Base-by-base conservation (phyloP, 1,140 invertebrate species). In the Lepidurus couesii region DNA sequence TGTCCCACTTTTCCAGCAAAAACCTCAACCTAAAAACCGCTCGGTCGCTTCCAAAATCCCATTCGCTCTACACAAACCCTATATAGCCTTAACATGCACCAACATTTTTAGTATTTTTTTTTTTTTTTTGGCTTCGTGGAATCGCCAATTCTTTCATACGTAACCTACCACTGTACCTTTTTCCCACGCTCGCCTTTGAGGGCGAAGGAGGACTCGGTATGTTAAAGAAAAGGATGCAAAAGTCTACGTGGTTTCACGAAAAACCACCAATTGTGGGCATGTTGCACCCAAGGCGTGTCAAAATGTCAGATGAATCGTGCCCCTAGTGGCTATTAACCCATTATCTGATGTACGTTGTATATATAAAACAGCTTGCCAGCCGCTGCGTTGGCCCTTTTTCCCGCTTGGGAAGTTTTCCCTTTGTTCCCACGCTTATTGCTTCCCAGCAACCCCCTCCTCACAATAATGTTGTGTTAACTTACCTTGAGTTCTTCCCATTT, bases 231-330 rank as follows among this genome's bases (percentile, higher is more conserved):
- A 65, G 53, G 53, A 21, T 34, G 53, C 8, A n/a, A 13, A 65
- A 65, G 53, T n/a, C 53, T 65, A 13, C 53, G 13, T 65, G 16
- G 53, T 65, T 65, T 21, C 53, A 65, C 53, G 53, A 21, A 65
- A 65, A 65, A 21, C 53, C 53, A 65, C 53, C 53, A 65, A 21
- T 21, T 65, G 53, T 65, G 13, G 53, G 8, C n/a, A 65, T 65
- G 53, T 65, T 65, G 53, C 53, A 65, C 53, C 53, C 53, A 65
- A 21, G 53, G 53, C 53, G 53, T 65, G 53, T 65, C 53, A 65
- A 65, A 65, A 65, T 65, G 53, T 65, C 53, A 65, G 53, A 65
- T 65, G 53, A 65, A 65, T 65, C 53, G 53, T 65, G 53, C 53
- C 53, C 53, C 53, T 65, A 65, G n/a, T 65, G 53, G 53, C 53